A percentile compares a stretch with the other conserved stretches of the same genome.
phyloP scores from a whole-genome alignment of 2,113 vertebrate species.

The Cheirogaleus medius region DNA sequence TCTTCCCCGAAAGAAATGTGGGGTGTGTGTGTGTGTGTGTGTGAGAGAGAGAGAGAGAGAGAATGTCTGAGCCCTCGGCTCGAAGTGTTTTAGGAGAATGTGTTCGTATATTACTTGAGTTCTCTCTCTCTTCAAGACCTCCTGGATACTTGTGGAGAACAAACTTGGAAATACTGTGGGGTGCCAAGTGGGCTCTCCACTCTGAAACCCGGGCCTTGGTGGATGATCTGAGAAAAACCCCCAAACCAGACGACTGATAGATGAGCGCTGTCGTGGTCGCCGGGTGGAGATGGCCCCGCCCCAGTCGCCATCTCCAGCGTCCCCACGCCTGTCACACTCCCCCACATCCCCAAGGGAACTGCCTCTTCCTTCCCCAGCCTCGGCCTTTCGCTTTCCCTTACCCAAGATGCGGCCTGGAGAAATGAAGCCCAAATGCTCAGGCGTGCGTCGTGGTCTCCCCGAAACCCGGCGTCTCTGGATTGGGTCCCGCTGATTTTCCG shows the following conservation, averaged over 20 bases:
- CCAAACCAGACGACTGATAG: not conserved
- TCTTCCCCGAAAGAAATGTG: not conserved
- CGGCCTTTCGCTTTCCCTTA: not conserved
- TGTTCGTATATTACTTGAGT: not conserved
- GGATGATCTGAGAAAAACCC: not conserved
- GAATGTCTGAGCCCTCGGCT: not conserved
- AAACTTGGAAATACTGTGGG: not conserved
- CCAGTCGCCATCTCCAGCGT: not conserved
- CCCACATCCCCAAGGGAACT: not conserved
- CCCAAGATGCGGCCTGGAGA: no score
- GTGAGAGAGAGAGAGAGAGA: no score
- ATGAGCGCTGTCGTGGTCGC: rapidly evolving
- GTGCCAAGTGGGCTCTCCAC: not conserved
- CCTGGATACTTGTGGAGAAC: not conserved
- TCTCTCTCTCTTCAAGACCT: not conserved
- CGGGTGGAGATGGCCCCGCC: not conserved
- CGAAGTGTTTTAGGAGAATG: not conserved
- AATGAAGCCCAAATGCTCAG: not conserved
- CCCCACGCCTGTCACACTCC: not conserved
- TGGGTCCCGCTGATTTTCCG: not conserved
- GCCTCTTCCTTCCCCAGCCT: not conserved
- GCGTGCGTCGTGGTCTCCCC: not conserved
- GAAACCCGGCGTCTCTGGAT: not conserved
- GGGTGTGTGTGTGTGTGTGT: not conserved
- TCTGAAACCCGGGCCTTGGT: not conserved